These are phyloP conservation scores for Ophraella communa DNA, from an alignment of 2,888 invertebrate species.

Conservation along the genomic window DNA sequence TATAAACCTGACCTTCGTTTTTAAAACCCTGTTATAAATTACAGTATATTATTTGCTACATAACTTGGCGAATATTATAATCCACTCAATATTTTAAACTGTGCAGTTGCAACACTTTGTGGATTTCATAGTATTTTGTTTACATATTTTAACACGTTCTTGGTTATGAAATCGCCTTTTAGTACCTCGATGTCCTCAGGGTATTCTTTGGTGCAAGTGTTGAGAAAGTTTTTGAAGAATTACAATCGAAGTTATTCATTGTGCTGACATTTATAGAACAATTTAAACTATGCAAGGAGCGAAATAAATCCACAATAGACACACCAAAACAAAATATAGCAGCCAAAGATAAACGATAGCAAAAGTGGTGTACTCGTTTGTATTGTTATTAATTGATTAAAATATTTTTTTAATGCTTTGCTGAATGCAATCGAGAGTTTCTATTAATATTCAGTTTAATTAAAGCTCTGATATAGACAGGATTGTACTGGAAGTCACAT, in stretches of 20 bases:
- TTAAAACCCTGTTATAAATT: neutral
- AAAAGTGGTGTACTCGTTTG: too few relatives aligned
- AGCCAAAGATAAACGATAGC: too few relatives aligned
- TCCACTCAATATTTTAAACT: conserved; percentile 19
- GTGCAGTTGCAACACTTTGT: conserved; percentile 19
- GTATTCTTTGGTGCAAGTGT: conserved; percentile 1
- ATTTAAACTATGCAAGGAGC: neutral
- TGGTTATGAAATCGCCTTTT: conserved; percentile 15
- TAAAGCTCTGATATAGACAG: too few relatives aligned
- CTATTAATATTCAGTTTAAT: too few relatives aligned
- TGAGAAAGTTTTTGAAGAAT: neutral
- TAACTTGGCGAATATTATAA: neutral
- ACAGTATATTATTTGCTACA: neutral
- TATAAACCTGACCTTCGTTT: neutral
- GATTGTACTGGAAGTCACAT: too few relatives aligned
- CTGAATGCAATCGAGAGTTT: too few relatives aligned
- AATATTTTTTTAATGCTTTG: too few relatives aligned
- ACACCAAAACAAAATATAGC: too few relatives aligned
- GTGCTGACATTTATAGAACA: neutral
- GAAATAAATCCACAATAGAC: neutral
- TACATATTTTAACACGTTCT: conserved; percentile 24
- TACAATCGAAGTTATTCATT: neutral
- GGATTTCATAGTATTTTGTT: conserved; percentile 28
- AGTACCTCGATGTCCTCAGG: conserved; percentile 11
- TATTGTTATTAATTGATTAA: too few relatives aligned